Evolutionary conservation across 2,797 vertebrate species (phyloP).

Genomic region (Alosa sapidissima): DNA sequence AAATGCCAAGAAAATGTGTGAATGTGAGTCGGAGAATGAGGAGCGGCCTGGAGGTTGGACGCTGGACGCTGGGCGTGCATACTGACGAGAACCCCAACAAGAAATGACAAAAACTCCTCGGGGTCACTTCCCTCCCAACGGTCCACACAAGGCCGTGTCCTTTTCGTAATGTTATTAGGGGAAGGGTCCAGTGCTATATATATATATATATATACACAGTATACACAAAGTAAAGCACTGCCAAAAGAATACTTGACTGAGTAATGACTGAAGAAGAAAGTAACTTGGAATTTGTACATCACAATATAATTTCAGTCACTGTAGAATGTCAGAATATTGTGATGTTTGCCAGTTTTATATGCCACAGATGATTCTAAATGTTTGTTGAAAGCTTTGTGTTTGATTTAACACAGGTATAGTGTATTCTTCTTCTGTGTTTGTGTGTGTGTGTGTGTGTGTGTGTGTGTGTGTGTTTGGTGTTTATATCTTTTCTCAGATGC

Average conservation of each 20-base stretch:
- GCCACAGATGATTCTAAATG: not conserved
- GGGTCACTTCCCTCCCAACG: constrained; percentile 62
- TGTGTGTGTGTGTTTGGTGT: not conserved
- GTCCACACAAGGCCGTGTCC: constrained; percentile 35
- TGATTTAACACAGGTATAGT: not conserved
- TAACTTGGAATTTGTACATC: not conserved
- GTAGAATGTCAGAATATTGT: not conserved
- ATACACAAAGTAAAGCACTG: not conserved
- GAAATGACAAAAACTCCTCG: constrained; percentile 73
- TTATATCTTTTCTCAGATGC: not conserved
- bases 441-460: not conserved
- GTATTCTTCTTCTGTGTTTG: too few species aligned
- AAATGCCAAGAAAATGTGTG: constrained; percentile 71
- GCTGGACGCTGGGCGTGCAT: constrained; percentile 72
- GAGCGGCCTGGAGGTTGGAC: constrained; percentile 62
- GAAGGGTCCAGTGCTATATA: not conserved
- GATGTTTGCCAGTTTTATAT: not conserved
- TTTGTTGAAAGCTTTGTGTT: not conserved
- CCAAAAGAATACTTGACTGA: not conserved
- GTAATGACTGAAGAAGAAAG: not conserved
- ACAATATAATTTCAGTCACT: not conserved
- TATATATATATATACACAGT: not conserved
- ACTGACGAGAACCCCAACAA: constrained; percentile 78
- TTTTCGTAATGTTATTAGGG: constrained; percentile 12
- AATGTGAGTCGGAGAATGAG: constrained; percentile 76